These are phyloP conservation scores for Ectropis grisescens DNA, from an alignment of 1,140 invertebrate genomes.

Conservation along the genomic window DNA sequence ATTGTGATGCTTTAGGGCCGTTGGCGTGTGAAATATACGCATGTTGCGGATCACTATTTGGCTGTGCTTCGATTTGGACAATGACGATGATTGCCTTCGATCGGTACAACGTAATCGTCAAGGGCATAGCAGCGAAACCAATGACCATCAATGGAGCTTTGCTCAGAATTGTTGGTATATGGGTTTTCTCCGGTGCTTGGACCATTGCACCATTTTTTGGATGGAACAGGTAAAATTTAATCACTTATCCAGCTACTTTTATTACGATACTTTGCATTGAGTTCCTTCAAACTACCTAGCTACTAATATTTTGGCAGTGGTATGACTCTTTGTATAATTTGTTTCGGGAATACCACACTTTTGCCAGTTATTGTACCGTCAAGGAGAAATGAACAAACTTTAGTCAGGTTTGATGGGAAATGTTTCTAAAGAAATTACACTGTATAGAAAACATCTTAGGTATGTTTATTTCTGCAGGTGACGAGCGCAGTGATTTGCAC, in stretches of 20 bases:
- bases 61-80: slow-evolving; percentile 87
- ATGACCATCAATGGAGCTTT: slow-evolving; percentile 78
- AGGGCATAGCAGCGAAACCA: slow-evolving; percentile 77
- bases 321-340: no score
- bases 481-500: no score
- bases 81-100: slow-evolving; percentile 90
- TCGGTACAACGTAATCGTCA: slow-evolving; percentile 90
- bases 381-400: no score
- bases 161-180: slow-evolving; percentile 77
- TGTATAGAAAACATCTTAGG: no score
- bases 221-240: slow-evolving; percentile 75
- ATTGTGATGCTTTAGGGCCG: slow-evolving; percentile 73
- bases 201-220: slow-evolving; percentile 78
- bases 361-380: no score
- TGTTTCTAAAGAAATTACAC: no score
- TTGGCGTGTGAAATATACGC: slow-evolving; percentile 88
- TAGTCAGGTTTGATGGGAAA: no score
- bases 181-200: slow-evolving; percentile 78
- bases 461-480: no score
- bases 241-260: not conserved
- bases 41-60: slow-evolving; percentile 84
- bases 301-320: no score
- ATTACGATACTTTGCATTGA: no score
- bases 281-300: no score
- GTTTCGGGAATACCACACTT: no score